A percentile compares a stretch with the other conserved stretches of the same genome.
phyloP scores from a whole-genome alignment of 2,888 invertebrate species.

The Pristionchus mayeri region DNA sequence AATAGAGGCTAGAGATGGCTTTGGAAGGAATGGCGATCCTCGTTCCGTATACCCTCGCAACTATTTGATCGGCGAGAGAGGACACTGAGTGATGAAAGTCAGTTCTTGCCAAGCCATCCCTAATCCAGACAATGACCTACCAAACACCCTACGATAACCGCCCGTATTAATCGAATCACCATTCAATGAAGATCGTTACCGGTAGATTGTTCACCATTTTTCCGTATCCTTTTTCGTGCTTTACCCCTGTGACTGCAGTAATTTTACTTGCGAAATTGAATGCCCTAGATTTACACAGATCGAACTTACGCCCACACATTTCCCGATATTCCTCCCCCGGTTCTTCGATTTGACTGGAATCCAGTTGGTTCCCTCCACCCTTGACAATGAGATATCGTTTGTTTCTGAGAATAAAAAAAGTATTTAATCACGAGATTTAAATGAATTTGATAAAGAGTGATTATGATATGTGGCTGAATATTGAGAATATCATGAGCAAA shows the following conservation, averaged over 20 bases:
- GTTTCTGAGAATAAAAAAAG: no score
- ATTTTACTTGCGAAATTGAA: neutral
- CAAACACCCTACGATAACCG: conserved; percentile 5
- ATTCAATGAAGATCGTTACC: conserved; percentile 35
- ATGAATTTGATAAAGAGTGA: no score
- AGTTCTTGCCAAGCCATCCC: no score
- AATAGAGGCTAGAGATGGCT: neutral
- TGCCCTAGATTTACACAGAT: neutral
- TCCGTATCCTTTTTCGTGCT: neutral
- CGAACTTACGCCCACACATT: neutral
- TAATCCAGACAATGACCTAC: no score
- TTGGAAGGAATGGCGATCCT: no score
- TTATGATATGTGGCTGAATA: neutral
- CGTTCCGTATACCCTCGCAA: no score
- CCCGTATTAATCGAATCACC: neutral
- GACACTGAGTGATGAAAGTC: no score
- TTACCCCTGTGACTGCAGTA: neutral
- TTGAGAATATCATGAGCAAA: neutral
- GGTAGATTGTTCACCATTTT: neutral
- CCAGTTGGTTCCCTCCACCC: conserved; percentile 4
- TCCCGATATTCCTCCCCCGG: neutral
- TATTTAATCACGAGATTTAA: neutral
- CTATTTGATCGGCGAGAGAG: no score
- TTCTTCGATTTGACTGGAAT: conserved; percentile 36
- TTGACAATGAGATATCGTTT: no score